These are phyloP conservation scores for Astreopora myriophthalma DNA, from an alignment of 64 coral and sea anemone genomes.

Conservation along the genomic window DNA sequence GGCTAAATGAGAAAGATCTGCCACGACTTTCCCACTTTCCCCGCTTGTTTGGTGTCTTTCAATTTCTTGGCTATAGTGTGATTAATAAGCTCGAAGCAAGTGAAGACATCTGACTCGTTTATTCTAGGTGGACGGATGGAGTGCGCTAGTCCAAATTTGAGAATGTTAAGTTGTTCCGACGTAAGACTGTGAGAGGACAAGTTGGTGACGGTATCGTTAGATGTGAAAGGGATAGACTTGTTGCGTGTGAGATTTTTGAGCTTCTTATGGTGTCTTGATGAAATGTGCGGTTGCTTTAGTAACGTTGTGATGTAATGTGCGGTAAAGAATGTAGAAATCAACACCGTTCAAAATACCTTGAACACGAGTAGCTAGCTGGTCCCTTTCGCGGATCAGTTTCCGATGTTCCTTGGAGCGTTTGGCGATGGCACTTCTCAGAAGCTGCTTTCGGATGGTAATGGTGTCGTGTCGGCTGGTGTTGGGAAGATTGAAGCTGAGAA, in stretches of 20 bases:
- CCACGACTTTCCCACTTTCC: slow-evolving; percentile 47
- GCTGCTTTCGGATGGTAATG: not conserved
- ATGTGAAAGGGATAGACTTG: slow-evolving; percentile 5
- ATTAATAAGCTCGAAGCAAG: slow-evolving; percentile 39
- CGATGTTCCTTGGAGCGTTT: slow-evolving; percentile 38
- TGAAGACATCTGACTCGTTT: not conserved
- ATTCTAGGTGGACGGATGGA: slow-evolving; percentile 26
- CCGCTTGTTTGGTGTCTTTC: not conserved
- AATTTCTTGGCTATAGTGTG: slow-evolving; percentile 31
- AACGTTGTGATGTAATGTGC: slow-evolving; percentile 6
- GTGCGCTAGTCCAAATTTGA: slow-evolving; percentile 14
- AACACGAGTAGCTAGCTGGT: not conserved
- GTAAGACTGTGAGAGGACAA: slow-evolving; percentile 29
- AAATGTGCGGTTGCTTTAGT: not conserved
- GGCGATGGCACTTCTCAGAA: slow-evolving; percentile 40
- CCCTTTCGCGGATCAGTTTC: slow-evolving; percentile 13
- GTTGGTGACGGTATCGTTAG: slow-evolving; percentile 32
- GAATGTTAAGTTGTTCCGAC: slow-evolving; percentile 28
- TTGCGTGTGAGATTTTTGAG: slow-evolving; percentile 47
- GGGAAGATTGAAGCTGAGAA: slow-evolving; percentile 35
- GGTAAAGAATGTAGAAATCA: slow-evolving; percentile 36
- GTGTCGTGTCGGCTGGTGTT: slow-evolving; percentile 24
- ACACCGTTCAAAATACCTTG: not conserved
- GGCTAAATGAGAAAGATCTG: slow-evolving; percentile 35
- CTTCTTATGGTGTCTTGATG: not conserved